Percentiles rank a stretch among this genome's conserved stretches.
Evolutionary conservation across 2,888 invertebrate genomes (phyloP).

Genomic region (Xestia ashworthii): DNA sequence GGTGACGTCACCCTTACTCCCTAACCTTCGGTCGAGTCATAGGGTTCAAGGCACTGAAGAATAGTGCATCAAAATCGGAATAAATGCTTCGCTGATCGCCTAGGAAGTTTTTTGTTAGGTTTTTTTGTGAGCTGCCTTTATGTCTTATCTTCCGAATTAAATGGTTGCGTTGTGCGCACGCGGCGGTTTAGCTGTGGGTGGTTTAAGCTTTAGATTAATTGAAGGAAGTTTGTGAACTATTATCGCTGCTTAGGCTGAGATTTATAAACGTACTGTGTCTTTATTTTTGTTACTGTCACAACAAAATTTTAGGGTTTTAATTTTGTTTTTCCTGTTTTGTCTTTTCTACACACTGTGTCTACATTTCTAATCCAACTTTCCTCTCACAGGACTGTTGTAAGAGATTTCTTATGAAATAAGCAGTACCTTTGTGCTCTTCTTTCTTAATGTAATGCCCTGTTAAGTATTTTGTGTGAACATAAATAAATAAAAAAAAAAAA

Average conservation of each 20-base stretch:
- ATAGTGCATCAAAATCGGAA: constrained; percentile 67
- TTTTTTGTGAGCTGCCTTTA: constrained; percentile 51
- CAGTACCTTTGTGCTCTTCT: no score
- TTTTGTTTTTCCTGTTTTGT: no score
- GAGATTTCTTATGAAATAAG: no score
- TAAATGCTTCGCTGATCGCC: constrained; percentile 65
- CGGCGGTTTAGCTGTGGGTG: constrained; percentile 14
- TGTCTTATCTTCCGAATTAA: constrained; percentile 53
- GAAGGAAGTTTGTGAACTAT: constrained; percentile 1
- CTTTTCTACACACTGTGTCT: no score
- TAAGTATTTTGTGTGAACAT: no score
- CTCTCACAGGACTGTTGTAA: no score
- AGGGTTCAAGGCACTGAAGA: constrained; percentile 65
- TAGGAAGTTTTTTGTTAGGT: constrained; percentile 50
- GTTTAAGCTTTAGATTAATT: constrained; percentile 19
- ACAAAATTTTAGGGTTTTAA: no score
- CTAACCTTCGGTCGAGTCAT: constrained; percentile 64
- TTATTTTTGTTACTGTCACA: background rate
- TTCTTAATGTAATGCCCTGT: no score
- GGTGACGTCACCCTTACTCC: constrained; percentile 57
- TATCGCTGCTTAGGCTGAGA: background rate
- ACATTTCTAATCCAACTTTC: no score
- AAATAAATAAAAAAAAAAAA: no score
- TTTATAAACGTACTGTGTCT: background rate
- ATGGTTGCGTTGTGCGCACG: constrained; percentile 43